phyloP scores from a whole-genome alignment of 2,888 invertebrate genomes.

The Platycheirus rosarum region DNA sequence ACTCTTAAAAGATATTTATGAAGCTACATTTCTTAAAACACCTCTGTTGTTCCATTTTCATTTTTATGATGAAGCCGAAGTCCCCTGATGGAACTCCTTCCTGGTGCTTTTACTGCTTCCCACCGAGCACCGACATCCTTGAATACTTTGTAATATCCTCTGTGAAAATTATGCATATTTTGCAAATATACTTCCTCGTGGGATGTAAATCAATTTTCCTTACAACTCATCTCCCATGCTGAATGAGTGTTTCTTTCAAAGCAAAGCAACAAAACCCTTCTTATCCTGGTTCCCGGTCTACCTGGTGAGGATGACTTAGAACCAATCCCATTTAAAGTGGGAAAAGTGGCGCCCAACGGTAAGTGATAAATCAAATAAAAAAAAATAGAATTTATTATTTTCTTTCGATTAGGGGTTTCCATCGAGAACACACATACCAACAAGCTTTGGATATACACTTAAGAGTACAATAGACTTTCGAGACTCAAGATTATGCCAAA shows the following conservation, averaged over 20 bases:
- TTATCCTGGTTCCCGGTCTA: conserved; percentile 25
- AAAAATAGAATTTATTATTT: conserved; percentile 64
- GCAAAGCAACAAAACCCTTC: conserved; percentile 22
- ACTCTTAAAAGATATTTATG: too few species aligned
- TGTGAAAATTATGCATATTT: conserved; percentile 69
- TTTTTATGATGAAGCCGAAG: too few species aligned
- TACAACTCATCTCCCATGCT: conserved; percentile 4
- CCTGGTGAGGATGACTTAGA: conserved; percentile 20
- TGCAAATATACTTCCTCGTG: conserved; percentile 70
- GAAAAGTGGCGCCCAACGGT: conserved; percentile 52
- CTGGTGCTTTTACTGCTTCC: conserved; percentile 22
- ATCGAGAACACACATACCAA: conserved; percentile 4
- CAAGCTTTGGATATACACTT: conserved; percentile 37
- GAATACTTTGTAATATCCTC: conserved; percentile 45
- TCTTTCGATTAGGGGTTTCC: conserved; percentile 62
- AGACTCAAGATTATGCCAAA: conserved; percentile 32
- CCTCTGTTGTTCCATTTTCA: too few species aligned
- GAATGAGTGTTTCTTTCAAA: conserved; percentile 15
- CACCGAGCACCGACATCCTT: conserved; percentile 10
- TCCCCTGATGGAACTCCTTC: not conserved
- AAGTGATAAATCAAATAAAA: conserved; percentile 67
- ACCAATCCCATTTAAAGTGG: not conserved
- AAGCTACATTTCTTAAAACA: too few species aligned
- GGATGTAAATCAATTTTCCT: conserved; percentile 58
- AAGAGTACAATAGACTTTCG: conserved; percentile 55